Evolutionary conservation across 2,797 vertebrate species (phyloP).

Genomic region (Leucoraja ocellata): DNA sequence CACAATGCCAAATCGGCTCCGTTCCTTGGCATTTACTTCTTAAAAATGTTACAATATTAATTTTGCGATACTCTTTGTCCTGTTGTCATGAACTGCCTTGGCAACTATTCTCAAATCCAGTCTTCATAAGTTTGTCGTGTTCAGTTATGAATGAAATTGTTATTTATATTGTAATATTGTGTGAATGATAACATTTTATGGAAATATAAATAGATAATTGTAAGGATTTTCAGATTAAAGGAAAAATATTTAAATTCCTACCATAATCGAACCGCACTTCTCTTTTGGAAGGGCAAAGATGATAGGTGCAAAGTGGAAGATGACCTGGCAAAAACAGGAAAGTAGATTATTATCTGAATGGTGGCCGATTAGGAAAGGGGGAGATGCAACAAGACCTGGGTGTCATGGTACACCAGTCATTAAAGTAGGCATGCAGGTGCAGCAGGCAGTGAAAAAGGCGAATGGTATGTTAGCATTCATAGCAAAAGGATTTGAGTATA

Average conservation of each 20-base stretch:
- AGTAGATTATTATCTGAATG: too few relatives aligned
- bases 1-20: too few relatives aligned
- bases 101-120: not conserved
- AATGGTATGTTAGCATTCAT: too few relatives aligned
- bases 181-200: not conserved
- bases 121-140: not conserved
- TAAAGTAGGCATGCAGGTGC: too few relatives aligned
- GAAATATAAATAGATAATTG: not conserved
- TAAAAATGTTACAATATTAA: too few relatives aligned
- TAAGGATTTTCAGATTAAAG: not conserved
- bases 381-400: too few relatives aligned
- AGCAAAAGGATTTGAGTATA: too few relatives aligned
- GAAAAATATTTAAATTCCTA: not conserved
- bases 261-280: not conserved
- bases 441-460: too few relatives aligned
- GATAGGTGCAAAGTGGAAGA: not conserved
- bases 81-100: not conserved
- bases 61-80: not conserved
- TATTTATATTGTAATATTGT: not conserved
- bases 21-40: not conserved
- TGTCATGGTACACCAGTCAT: too few relatives aligned
- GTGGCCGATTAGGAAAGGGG: too few relatives aligned
- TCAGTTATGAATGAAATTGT: not conserved
- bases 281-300: not conserved
- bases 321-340: not conserved